These are phyloP conservation scores for Chionomys nivalis DNA, from an alignment of 2,113 vertebrate species.

Conservation along the genomic window DNA sequence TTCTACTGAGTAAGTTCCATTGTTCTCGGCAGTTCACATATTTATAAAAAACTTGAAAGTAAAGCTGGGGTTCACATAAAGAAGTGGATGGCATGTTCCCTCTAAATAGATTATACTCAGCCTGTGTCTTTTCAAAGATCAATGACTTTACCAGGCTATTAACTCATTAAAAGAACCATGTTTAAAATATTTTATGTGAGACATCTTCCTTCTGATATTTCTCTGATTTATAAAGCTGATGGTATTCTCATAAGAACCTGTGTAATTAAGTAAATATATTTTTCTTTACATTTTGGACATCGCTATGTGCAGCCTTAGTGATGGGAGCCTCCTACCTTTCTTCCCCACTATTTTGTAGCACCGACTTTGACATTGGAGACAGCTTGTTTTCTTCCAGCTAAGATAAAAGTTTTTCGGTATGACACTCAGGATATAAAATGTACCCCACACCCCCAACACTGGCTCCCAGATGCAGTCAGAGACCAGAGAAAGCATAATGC, in stretches of 20 bases:
- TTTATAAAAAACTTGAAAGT: constrained; percentile 19
- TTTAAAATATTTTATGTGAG: background rate
- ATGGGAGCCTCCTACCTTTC: background rate
- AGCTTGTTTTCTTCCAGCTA: background rate
- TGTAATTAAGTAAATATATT: background rate
- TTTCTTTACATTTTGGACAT: background rate
- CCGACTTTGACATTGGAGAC: background rate
- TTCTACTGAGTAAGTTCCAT: background rate
- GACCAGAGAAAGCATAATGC: background rate
- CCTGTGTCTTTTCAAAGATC: background rate
- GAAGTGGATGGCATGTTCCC: background rate
- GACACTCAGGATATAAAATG: background rate
- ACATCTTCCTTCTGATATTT: background rate
- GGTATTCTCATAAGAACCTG: background rate
- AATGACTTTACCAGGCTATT: background rate
- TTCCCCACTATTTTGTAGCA: background rate
- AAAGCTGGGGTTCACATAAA: background rate
- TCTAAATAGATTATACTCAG: background rate
- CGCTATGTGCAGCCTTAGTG: background rate
- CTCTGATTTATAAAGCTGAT: background rate
- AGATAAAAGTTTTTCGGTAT: background rate
- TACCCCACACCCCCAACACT: background rate
- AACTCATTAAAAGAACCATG: background rate
- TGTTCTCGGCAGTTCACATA: background rate
- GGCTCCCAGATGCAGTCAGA: background rate